Evolutionary conservation across 1,140 invertebrate species (phyloP), one percentile per base, ranked within the genome.

Genomic region (Drosophila nikananu): DNA sequence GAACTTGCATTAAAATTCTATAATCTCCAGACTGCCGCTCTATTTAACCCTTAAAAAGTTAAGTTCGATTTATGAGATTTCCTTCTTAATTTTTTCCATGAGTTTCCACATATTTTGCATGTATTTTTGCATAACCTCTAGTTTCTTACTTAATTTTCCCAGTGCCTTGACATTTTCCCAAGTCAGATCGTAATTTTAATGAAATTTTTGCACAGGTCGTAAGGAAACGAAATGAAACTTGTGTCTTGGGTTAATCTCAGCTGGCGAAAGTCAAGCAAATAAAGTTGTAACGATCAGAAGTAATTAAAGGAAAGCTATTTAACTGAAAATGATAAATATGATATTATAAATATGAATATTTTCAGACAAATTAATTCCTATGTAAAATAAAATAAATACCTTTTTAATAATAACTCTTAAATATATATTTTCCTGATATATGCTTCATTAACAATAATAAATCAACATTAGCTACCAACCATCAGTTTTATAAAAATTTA

Each of bases 171-270:
- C 61, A 37, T 54, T 54, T 55, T 63, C 49, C 41, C 12, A n/a
- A 54, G n/a, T 37, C 61, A 63, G 23, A 23, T 62, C 55, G 44
- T 61, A 61, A 61, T 39, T 66, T 66, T 61, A 66, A 66, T 61
- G 55, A 61, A 66, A 67, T 67, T 67, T 48, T 46, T 17, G 21
- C 23, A 7, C 19, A 48, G 42, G 37, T 48, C 48, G 42, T 55
- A 39, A 64, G 41, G 19, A 23, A 54, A 63, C 48, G 32, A 27
- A 52, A 63, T 63, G 35, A 37, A 52, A 64, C 32, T 54, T 63
- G 49, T 42, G 19, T 52, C 46, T 42, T 54, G 35, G 61, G 48
- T 5, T 39, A 30, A 55, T 37, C 17, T 41, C 32, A 30, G 46
- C 49, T 17, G 21, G 23, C 4, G 48, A 21, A 23, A 65, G 35